Evolutionary conservation across 2,888 invertebrate genomes (phyloP), one percentile per base, ranked within the genome.

Genomic region (Lasioglossum lativentre): DNA sequence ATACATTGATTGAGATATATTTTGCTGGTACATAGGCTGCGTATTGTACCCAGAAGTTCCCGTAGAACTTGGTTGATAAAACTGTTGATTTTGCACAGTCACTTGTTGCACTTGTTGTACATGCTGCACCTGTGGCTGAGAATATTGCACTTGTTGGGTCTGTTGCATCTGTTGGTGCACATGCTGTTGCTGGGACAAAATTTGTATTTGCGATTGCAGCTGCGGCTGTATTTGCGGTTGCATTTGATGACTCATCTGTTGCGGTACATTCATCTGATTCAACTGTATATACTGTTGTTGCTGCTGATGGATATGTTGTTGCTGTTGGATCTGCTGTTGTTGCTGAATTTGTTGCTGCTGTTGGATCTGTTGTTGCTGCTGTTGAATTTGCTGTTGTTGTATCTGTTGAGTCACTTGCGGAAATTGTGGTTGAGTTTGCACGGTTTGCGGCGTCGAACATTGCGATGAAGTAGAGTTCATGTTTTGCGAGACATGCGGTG

Each of bases 331-430:
- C 89, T 96, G 95, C 74, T 95, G 96, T 87, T 96, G 96, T 27
- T 95, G 95, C 82, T 96, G 96, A n/a, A 96, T 95, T 59, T 96
- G 95, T 66, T 95, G 96, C 86, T 96, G 96, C 27, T 95, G 95
- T 80, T 96, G 96, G 85, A 96, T 96, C 89, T 96, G 95, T 68
- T 95, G 96, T 87, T 96, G 96, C 30, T 95, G 95, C 83, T 96
- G 96, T 23, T 96, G 94, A 78, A 96, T 95, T 66, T 96, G 95
- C 66, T 95, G 96, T 30, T 95, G 95, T 80, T 96, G 96, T 86
- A 96, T 96, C 90, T 96, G 95, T 76, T 95, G 96, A 68, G 92
- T 86, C 8, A 94, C 93, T 86, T 94, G 94, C 5, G 94, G 93
- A 84, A 95, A 95, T 75, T 94, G 94, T 27, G 95, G 93, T 47